Base-by-base conservation (phyloP, 2,797 vertebrate species). In the Urophycis tenuis region DNA sequence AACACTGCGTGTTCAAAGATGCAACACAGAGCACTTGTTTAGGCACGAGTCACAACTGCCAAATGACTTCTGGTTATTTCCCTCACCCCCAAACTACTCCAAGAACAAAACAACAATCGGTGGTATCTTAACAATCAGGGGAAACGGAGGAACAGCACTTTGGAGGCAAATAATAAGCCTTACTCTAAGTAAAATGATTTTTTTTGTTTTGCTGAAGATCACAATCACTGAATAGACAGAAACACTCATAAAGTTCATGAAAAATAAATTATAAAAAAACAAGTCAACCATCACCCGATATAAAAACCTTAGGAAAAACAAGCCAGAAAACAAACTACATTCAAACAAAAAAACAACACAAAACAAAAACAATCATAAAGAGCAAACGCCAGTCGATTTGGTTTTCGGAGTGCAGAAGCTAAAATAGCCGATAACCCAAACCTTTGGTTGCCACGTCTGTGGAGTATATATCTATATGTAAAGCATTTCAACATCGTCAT, bases 291-390 rank as follows among this genome's bases (percentile, higher is more conserved):
- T 67, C 25, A 67, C 10, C 60, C 25, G 10, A 17, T 67, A 67
- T 67, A 67, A 67, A 67, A 64, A 64, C 60, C 19, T 60, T n/a
- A 64, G 25, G 60, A 64, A 64, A 64, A 64, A 64, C 60, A 60
- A 60, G 53, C 53, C 53, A 67, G 60, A 67, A 67, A 29, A 67
- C 60, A 29, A 67, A 67, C 10, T 67, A 25, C 25, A 67, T 67
- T 67, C 25, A 67, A 67, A 67, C 60, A 29, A 67, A 29, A 6
- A n/a, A 60, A 67, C 10, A 67, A 67, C n/a, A n/a, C n/a, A n/a
- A n/a, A n/a, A n/a, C n/a, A 60, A n/a, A 60, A n/a, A 60, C 41
- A 60, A n/a, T n/a, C 49, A 60, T 3, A 60, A n/a, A 22, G 22
- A 60, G 22, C n/a, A 60, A 60, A 49, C 3, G 45, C 45, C 45